These are phyloP conservation scores for Oxygymnocypris stewartii DNA, from an alignment of 2,113 vertebrate genomes.

Conservation along the genomic window DNA sequence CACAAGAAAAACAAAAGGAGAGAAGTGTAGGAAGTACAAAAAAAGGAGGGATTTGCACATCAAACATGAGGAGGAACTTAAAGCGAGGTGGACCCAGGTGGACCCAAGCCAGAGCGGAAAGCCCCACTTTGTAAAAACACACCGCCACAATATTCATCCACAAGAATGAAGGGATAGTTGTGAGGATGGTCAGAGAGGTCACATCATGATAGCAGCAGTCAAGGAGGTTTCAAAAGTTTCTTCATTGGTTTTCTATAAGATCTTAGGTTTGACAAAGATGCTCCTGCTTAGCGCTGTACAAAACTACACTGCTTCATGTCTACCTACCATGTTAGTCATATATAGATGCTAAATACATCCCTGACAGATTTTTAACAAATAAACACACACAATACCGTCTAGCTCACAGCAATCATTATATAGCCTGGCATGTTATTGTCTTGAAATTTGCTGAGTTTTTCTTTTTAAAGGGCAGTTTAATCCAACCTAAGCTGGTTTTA, in stretches of 20 bases:
- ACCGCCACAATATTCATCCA: background rate
- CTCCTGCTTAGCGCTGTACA: background rate
- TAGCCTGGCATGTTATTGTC: background rate
- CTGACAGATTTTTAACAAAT: background rate
- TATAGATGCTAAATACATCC: background rate
- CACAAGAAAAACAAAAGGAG: slow-evolving; percentile 50
- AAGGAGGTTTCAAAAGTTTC: background rate
- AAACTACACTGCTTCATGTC: background rate
- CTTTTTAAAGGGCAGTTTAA: background rate
- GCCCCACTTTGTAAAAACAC: slow-evolving; percentile 37
- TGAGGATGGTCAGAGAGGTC: slow-evolving; percentile 16
- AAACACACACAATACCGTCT: background rate
- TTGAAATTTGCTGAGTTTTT: background rate
- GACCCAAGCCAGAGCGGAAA: slow-evolving; percentile 36
- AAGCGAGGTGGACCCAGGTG: slow-evolving; percentile 39
- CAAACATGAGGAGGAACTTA: slow-evolving; percentile 43
- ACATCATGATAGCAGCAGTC: background rate
- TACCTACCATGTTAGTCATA: background rate
- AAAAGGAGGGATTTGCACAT: slow-evolving; percentile 54
- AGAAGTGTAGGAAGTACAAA: slow-evolving; percentile 47
- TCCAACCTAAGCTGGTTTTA: background rate
- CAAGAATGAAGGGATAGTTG: background rate
- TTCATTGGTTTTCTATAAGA: background rate
- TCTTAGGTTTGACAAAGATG: background rate
- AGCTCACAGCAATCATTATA: background rate